Percentiles rank a stretch among this genome's conserved stretches.
Conservation (phyloP, 2,113 vertebrate species). For the Siphamia tubifer region DNA sequence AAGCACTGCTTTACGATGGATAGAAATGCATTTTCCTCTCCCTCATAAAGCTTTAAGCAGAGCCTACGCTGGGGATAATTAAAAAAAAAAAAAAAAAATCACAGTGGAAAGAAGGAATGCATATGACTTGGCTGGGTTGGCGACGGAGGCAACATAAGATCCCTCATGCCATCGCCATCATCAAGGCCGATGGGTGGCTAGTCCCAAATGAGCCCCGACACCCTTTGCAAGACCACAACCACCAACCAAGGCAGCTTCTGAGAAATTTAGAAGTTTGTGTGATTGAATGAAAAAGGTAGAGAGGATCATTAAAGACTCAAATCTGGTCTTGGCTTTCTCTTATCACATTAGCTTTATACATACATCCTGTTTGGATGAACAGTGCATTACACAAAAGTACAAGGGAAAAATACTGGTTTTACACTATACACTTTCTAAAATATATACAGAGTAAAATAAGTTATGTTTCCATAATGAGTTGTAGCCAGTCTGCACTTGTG, state of each 20-base stretch:
- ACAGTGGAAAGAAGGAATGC: conserved; percentile 93
- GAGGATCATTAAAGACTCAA: conserved; percentile 56
- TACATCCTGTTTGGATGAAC: conserved; percentile 85
- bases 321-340: conserved; percentile 61
- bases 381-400: conserved; percentile 97
- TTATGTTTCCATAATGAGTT: conserved; percentile 91
- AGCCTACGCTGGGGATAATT: conserved; percentile 71
- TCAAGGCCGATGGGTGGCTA: conserved; percentile 4
- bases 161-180: conserved; percentile 9
- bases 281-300: conserved; percentile 35
- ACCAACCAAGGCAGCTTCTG: conserved; percentile 30
- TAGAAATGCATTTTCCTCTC: conserved; percentile 48
- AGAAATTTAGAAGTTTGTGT: conserved; percentile 40
- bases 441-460: conserved; percentile 99
- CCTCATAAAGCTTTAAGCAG: conserved; percentile 73
- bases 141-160: conserved; percentile 73
- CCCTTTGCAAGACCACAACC: conserved; percentile 11
- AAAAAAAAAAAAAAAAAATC: conserved; percentile 80
- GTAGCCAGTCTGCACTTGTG: conserved; percentile 85
- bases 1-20: conserved; percentile 48
- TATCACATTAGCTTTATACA: conserved; percentile 79
- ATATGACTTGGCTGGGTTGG: conserved; percentile 84
- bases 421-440: conserved; percentile 97
- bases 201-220: conserved; percentile 12
- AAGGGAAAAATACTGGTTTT: conserved; percentile 95